phyloP scores from a whole-genome alignment of 2,113 vertebrate species.

The Amphiprion ocellaris region DNA sequence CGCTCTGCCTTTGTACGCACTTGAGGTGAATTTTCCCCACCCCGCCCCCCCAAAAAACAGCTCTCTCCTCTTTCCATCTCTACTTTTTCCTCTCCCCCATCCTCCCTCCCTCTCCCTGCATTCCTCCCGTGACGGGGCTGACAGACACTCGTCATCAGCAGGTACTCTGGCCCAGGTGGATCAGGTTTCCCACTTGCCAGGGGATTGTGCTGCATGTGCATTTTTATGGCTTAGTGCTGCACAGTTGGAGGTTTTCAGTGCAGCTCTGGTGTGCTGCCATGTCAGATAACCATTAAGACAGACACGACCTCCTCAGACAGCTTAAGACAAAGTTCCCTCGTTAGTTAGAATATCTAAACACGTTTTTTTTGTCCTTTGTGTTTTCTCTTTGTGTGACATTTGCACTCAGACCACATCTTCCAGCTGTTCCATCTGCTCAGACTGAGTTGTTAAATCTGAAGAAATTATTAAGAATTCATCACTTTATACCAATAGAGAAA shows the following conservation, averaged over 20 bases:
- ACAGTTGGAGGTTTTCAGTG: slow-evolving; percentile 67
- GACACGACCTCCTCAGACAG: slow-evolving; percentile 39
- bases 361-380: slow-evolving; percentile 1
- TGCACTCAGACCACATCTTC: slow-evolving; percentile 10
- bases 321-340: slow-evolving; percentile 46
- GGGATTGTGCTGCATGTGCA: slow-evolving; percentile 75
- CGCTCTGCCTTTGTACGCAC: slow-evolving; percentile 23
- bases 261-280: slow-evolving; percentile 51
- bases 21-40: slow-evolving; percentile 54
- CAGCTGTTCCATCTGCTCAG: background rate
- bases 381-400: slow-evolving; percentile 22
- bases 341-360: slow-evolving; percentile 19
- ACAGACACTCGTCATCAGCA: slow-evolving; percentile 82
- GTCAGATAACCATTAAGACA: slow-evolving; percentile 65
- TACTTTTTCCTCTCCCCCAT: slow-evolving; percentile 15
- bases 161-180: slow-evolving; percentile 77
- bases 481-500: background rate
- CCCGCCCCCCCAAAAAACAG: background rate
- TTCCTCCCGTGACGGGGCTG: slow-evolving; percentile 76
- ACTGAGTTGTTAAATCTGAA: background rate
- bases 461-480: background rate
- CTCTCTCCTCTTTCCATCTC: slow-evolving; percentile 24
- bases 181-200: slow-evolving; percentile 74
- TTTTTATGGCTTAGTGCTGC: slow-evolving; percentile 73
- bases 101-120: slow-evolving; percentile 47